Conservation (phyloP, 2,113 vertebrate genomes). For the Orthonyx spaldingii region DNA sequence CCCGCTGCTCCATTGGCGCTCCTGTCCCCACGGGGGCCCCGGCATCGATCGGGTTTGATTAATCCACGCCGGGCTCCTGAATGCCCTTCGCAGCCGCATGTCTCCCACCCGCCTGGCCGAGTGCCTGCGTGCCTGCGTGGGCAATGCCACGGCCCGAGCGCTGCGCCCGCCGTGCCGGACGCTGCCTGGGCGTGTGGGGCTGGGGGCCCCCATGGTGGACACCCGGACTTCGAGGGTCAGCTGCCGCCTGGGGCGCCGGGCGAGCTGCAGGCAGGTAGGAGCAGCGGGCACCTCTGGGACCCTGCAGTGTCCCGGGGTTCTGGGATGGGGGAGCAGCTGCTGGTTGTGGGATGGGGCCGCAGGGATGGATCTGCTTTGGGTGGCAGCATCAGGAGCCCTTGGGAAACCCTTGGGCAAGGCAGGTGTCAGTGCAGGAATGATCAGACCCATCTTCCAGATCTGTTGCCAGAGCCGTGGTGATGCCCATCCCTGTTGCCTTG, state of each 20-base stretch:
- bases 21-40: slow-evolving; percentile 1
- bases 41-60: slow-evolving; percentile 59
- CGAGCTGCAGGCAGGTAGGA: slow-evolving; percentile 54
- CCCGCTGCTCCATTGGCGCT: slow-evolving; percentile 16
- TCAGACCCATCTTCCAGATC: not conserved
- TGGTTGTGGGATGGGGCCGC: fast-evolving
- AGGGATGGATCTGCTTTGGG: fast-evolving
- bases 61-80: not conserved
- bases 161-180: not conserved
- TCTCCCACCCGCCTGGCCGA: not conserved
- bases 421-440: not conserved
- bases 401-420: not conserved
- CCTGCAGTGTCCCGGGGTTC: fast-evolving
- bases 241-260: slow-evolving; percentile 13
- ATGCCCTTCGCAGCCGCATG: slow-evolving; percentile 50
- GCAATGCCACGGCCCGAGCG: not conserved
- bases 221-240: not conserved
- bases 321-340: fast-evolving
- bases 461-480: not conserved
- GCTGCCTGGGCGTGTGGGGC: not conserved
- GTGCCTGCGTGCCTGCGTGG: not conserved
- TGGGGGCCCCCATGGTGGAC: slow-evolving; percentile 6
- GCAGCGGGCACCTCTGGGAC: not conserved
- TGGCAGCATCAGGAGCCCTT: not conserved
- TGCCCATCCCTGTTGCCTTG: not conserved